A percentile compares a stretch with the other conserved stretches of the same genome.
phyloP scores from a whole-genome alignment of 2,888 invertebrate species.

The Drosophila austrosaltans region DNA sequence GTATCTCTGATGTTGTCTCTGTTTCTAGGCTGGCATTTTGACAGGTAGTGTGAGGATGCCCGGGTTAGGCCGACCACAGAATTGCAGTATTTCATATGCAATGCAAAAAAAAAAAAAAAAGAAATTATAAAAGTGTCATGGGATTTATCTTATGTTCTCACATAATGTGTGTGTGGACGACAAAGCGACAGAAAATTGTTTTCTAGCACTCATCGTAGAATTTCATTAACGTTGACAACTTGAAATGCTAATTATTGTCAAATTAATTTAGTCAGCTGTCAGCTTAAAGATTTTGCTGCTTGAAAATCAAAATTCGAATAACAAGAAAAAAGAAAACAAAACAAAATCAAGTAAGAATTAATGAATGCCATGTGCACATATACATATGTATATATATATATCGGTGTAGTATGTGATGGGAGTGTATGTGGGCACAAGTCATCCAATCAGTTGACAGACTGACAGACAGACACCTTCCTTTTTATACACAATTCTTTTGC shows the following conservation, averaged over 20 bases:
- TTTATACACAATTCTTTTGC: conserved; percentile 45
- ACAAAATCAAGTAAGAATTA: conserved; percentile 68
- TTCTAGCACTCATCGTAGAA: conserved; percentile 49
- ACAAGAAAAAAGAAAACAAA: conserved; percentile 44
- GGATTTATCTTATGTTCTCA: conserved; percentile 61
- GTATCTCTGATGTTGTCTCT: not conserved
- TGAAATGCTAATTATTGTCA: conserved; percentile 83
- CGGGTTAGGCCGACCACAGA: conserved; percentile 42
- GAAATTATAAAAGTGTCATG: conserved; percentile 72
- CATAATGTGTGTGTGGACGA: not conserved
- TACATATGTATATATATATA: not conserved
- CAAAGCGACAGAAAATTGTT: conserved; percentile 6
- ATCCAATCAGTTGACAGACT: conserved; percentile 67
- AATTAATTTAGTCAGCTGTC: conserved; percentile 83
- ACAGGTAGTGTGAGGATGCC: conserved; percentile 54
- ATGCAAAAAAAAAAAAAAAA: not conserved
- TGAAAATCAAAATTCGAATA: conserved; percentile 3
- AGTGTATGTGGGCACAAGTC: conserved; percentile 57
- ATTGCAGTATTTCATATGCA: conserved; percentile 57
- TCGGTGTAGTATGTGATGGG: not conserved
- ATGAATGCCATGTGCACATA: conserved; percentile 50
- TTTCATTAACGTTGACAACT: conserved; percentile 82
- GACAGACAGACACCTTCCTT: conserved; percentile 46
- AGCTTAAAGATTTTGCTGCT: conserved; percentile 70
- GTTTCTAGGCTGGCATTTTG: conserved; percentile 43